Percentiles rank a stretch among this genome's conserved stretches.
phyloP scores from a whole-genome alignment of 2,797 vertebrate species.

The Periophthalmus magnuspinnatus region DNA sequence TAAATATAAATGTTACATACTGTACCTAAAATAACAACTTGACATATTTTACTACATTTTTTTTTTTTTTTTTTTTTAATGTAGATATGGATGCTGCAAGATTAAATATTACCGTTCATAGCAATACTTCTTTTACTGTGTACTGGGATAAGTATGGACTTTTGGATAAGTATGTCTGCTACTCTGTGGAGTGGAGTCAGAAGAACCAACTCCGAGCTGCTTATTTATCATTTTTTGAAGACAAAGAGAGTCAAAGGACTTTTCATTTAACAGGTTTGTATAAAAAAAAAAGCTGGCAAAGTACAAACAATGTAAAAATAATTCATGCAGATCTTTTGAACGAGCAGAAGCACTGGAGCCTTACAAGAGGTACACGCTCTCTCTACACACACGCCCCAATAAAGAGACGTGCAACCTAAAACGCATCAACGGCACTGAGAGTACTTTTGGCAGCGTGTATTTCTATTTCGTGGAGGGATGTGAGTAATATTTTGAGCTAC shows the following conservation, averaged over 20 bases:
- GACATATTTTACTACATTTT: not conserved
- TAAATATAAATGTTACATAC: not conserved
- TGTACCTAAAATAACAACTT: not conserved
- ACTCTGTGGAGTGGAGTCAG: constrained; percentile 79
- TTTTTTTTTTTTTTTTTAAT: not conserved
- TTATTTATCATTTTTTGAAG: constrained; percentile 48
- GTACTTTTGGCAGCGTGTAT: constrained; percentile 69
- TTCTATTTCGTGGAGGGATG: constrained; percentile 79
- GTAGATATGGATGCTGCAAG: constrained; percentile 58
- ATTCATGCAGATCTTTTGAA: not conserved
- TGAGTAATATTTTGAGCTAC: constrained; percentile 54
- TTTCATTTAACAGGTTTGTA: constrained; percentile 46
- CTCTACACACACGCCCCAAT: constrained; percentile 66
- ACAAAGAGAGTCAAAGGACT: not conserved
- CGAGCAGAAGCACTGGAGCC: constrained; percentile 68
- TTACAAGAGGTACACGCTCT: constrained; percentile 77
- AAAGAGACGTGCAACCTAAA: constrained; percentile 69
- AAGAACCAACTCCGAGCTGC: constrained; percentile 6
- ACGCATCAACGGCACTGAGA: constrained; percentile 70
- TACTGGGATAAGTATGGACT: constrained; percentile 72
- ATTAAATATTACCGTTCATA: constrained; percentile 69
- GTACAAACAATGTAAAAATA: not conserved
- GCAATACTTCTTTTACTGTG: constrained; percentile 61
- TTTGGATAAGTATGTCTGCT: constrained; percentile 65
- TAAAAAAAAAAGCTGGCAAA: not conserved